phyloP scores from a whole-genome alignment of 2,797 vertebrate species.

The Salarias fasciatus region DNA sequence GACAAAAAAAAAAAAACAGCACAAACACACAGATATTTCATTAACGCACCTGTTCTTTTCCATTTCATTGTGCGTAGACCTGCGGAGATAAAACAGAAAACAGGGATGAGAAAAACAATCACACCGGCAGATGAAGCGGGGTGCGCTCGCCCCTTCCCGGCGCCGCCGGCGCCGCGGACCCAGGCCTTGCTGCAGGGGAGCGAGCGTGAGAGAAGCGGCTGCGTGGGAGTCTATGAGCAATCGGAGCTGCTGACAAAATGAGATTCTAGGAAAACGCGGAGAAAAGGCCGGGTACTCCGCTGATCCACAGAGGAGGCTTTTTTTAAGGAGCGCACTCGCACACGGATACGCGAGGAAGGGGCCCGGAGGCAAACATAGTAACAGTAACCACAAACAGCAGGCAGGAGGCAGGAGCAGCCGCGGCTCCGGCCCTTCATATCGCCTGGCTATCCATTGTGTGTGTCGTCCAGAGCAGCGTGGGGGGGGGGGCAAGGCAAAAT shows the following conservation, averaged over 20 bases:
- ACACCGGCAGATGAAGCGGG: conserved; percentile 39
- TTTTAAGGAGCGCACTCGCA: conserved; percentile 29
- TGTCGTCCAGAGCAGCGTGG: conserved; percentile 16
- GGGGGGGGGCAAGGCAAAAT: conserved; percentile 42
- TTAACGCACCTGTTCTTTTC: conserved; percentile 94
- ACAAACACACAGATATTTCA: conserved; percentile 1
- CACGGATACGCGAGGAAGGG: conserved; percentile 30
- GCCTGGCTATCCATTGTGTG: conserved; percentile 40
- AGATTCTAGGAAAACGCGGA: conserved; percentile 36
- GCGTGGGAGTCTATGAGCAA: conserved; percentile 45
- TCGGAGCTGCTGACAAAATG: conserved; percentile 36
- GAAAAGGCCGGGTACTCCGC: conserved; percentile 19
- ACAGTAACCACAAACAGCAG: conserved; percentile 77
- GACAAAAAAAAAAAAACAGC: not conserved
- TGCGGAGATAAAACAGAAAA: conserved; percentile 72
- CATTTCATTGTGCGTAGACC: conserved; percentile 98
- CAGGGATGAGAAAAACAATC: conserved; percentile 34
- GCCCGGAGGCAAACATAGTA: conserved; percentile 71
- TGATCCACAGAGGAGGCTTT: conserved; percentile 26
- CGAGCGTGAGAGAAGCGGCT: conserved; percentile 33
- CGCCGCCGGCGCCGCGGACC: conserved; percentile 31
- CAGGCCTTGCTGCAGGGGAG: conserved; percentile 43
- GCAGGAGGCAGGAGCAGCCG: conserved; percentile 23
- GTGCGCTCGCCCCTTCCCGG: conserved; percentile 22
- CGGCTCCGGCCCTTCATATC: conserved; percentile 16